Base-by-base conservation (phyloP, 2,113 vertebrate genomes). In the Brachirus orientalis region DNA sequence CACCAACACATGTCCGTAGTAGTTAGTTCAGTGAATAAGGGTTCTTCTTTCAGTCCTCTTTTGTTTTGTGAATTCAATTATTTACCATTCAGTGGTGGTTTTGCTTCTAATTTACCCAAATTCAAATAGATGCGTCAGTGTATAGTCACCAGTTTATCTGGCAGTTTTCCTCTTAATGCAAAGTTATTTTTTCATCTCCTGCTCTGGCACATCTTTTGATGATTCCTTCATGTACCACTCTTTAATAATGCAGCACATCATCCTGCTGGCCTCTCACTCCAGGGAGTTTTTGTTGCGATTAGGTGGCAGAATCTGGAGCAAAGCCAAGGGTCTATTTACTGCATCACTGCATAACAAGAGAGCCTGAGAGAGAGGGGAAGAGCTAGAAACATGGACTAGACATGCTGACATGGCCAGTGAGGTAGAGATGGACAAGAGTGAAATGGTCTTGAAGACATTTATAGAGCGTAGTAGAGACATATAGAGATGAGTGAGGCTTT, bases 161-260 rank as follows among this genome's bases (percentile, higher is more conserved):
- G 1, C 46, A 59, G 6, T 51, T 11, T 33, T 52, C 19, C 38
- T 63, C 16, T 4, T 44, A 55, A 16, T 35, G 37, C 59, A 28
- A 37, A 33, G 54, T 44, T 41, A 57, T 64, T 20, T 69, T 61
- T 68, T 33, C 11, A 58, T 64, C 36, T 55, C 53, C 54, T 57
- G 11, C 40, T 79, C 54, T 37, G 68, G 61, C 20, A 36, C 71
- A 54, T 81, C 59, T 59, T 17, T 67, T 70, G 18, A 67, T 69
- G 68, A 61, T 68, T 72, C 84, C 72, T 65, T 48, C 2, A 54
- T 72, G 79, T 75, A 80, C 78, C 75, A 62, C 55, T 79, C 78
- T 88, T 87, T 88, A 90, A 89, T 90, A 91, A 88, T 88, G 86
- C 77, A 89, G 68, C 80, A 75, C 80, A 84, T 86, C 82, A 69